Base-by-base conservation (phyloP, 2,888 invertebrate genomes). In the Cabera pusaria region DNA sequence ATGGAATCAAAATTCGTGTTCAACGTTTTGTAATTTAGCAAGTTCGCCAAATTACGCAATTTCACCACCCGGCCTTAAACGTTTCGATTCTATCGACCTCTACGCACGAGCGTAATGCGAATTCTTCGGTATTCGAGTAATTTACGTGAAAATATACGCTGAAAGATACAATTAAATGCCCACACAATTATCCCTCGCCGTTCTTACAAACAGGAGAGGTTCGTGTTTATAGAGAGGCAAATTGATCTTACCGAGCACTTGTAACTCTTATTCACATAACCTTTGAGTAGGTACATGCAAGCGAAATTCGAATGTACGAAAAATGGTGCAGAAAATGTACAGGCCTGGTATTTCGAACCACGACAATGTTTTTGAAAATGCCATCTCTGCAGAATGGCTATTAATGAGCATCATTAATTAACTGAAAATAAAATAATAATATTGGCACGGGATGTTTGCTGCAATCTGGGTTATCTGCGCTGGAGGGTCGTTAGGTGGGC, bases 1-100 rank as follows among this genome's bases (percentile, higher is more conserved):
- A 33, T 28, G 33, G 23, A 21, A 32, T 38, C 38, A 40, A 33
- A 40, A 33, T 24, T 40, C 26, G 23, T 14, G 18, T 33, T 16
- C 6, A 39, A 33, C 16, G 27, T 27, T 27, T 33, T 19, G 32
- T 33, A 33, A 40, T 28, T 33, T 23, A 17, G 26, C 18, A 23
- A 39, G 26, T 33, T 23, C n/a, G 27, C 32, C n/a, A 19, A 25
- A 31, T 29, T 19, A 7, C 17, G 6, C 10, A 28, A 12, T 20
- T 12, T 20, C 3, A 12, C 14, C 10, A 22, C 12, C 6, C 6
- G n/a, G 1, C 11, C 16, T 16, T 14, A 16, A 16, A 16, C 14
- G 8, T 25, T 25, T 25, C 20, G 8, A 29, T 22, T 6, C 6
- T 25, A 33, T 33, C 32, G 39, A 22, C 18, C 17, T 12, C 21